These are phyloP conservation scores for Columbina picui DNA, from an alignment of 2,113 vertebrate genomes.

Conservation along the genomic window DNA sequence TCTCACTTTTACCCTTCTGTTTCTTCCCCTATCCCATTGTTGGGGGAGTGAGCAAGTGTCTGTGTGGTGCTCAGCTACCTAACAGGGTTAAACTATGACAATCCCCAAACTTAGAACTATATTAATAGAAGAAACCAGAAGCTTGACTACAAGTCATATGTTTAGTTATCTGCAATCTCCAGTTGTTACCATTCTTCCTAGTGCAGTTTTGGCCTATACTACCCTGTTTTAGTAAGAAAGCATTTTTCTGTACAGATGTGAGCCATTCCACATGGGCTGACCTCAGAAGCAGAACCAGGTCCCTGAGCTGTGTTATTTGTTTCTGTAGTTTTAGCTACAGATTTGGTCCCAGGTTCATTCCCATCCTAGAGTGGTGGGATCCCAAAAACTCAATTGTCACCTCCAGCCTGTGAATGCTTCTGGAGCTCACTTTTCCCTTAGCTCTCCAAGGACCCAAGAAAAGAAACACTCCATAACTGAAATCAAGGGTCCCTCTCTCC, in stretches of 20 bases:
- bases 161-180: not conserved
- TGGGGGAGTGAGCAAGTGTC: not conserved
- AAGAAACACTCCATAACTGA: not conserved
- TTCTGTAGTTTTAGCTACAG: not conserved
- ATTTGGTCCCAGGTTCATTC: not conserved
- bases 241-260: rapidly evolving
- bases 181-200: not conserved
- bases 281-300: not conserved
- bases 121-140: not conserved
- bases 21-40: no score
- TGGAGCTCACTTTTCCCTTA: not conserved
- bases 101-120: not conserved
- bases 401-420: not conserved
- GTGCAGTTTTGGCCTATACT: not conserved
- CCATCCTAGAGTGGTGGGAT: not conserved
- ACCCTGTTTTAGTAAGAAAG: not conserved
- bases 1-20: not conserved
- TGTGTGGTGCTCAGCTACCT: not conserved
- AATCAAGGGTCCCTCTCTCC: not conserved
- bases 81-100: not conserved
- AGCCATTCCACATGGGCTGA: not conserved
- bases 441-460: not conserved
- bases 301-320: not conserved
- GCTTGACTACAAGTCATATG: not conserved
- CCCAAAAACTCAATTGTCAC: not conserved